Evolutionary conservation across 2,888 invertebrate genomes (phyloP).

Genomic region (Rugalucina vietnamica): DNA sequence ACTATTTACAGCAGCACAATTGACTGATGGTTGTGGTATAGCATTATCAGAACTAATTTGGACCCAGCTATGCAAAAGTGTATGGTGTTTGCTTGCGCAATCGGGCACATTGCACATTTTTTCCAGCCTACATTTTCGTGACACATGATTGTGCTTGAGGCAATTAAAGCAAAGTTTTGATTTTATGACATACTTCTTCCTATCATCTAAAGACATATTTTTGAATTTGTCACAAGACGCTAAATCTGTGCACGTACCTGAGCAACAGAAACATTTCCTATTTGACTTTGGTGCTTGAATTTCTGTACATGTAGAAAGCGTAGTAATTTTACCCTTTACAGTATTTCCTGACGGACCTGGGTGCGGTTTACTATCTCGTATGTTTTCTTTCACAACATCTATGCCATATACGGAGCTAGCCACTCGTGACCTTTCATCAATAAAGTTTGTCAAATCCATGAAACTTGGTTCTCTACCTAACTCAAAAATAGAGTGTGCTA

Average conservation of each 20-base stretch:
- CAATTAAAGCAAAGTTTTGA: slow-evolving; percentile 38
- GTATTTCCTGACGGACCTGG: too few species aligned
- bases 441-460: too few species aligned
- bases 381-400: too few species aligned
- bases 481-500: too few species aligned
- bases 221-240: not conserved
- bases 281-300: not conserved
- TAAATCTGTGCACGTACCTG: not conserved
- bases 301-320: not conserved
- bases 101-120: not conserved
- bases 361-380: too few species aligned
- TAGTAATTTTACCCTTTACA: not conserved
- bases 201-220: not conserved
- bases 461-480: too few species aligned
- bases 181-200: slow-evolving; percentile 22
- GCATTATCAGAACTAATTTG: not conserved
- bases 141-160: slow-evolving; percentile 36
- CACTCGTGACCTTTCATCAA: too few species aligned
- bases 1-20: not conserved
- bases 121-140: slow-evolving; percentile 35
- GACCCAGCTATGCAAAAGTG: slow-evolving; percentile 35
- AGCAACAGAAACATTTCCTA: not conserved
- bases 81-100: slow-evolving; percentile 32
- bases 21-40: not conserved
- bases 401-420: too few species aligned